Evolutionary conservation across 1,140 invertebrate species (phyloP), one percentile per base, ranked within the genome.

Genomic region (Ylistrum balloti): DNA sequence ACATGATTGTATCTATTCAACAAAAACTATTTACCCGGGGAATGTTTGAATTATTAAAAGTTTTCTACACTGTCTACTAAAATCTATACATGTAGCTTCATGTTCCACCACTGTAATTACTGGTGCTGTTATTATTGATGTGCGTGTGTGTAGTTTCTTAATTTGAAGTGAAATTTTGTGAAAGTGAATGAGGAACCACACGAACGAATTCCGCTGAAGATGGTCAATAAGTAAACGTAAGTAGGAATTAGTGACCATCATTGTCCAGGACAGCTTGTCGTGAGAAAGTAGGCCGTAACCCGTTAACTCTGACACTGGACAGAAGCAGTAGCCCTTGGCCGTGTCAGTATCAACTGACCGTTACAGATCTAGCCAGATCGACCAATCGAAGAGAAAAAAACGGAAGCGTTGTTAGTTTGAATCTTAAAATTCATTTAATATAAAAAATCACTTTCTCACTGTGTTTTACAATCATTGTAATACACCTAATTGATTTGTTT

Each of bases 211-310:
- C n/a, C 17, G 56, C 7, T 28, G n/a, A 5, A 22, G 9, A 74
- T 17, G 56, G 56, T 74, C 56, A 74, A 74, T 74, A 74, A 28
- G 56, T 28, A 28, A 17, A 74, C 56, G 11, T 28, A 28, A 74
- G 56, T n/a, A 28, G 1, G 56, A 74, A 74, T 74, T 74, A 74
- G 22, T 28, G n/a, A 74, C 56, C 56, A 74, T 74, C 28, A 74
- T 5, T 74, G 56, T 9, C 56, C n/a, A 7, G n/a, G n/a, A n/a
- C 56, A 74, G 22, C 56, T 74, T 74, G 56, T 28, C 56, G 56
- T 74, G 56, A 74, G 56, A 74, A 74, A 74, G 56, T 74, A 28
- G 56, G 17, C n/a, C n/a, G 56, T 74, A 74, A 74, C 56, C 56
- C 56, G 56, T 74, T 74, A 74, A 74, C 3, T 74, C 56, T 74